These are phyloP conservation scores for Omphaloscelis lunosa DNA, from an alignment of 2,888 invertebrate species.

Conservation along the genomic window DNA sequence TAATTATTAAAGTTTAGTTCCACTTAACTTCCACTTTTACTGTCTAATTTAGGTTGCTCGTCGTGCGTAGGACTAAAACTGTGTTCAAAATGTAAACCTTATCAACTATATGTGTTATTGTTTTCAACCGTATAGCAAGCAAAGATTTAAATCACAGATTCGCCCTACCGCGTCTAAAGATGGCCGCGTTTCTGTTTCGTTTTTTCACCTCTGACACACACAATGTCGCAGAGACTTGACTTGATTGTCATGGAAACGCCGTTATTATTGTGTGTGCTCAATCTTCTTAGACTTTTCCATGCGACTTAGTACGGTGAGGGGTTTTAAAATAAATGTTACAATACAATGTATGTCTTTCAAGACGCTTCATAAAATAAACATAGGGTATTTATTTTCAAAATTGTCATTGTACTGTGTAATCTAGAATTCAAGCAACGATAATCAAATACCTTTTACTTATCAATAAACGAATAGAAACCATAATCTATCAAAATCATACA, in stretches of 20 bases:
- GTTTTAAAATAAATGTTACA: neutral
- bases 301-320: neutral
- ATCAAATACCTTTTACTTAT: neutral
- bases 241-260: neutral
- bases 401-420: neutral
- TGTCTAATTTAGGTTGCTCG: neutral
- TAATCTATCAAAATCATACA: slow-evolving; percentile 34
- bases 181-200: neutral
- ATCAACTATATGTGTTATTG: too few relatives aligned
- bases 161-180: neutral
- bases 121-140: neutral
- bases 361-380: neutral
- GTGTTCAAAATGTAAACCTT: neutral
- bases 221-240: neutral
- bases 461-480: slow-evolving; percentile 3
- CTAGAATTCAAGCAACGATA: neutral
- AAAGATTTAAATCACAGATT: neutral
- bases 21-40: neutral
- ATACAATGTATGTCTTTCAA: neutral
- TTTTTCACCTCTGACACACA: neutral
- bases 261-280: neutral
- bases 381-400: neutral
- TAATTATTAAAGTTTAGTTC: neutral
- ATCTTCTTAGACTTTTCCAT: neutral
- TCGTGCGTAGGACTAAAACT: neutral